These are phyloP conservation scores for Ciconia nigra DNA, from an alignment of 2,797 vertebrate species.

Conservation along the genomic window DNA sequence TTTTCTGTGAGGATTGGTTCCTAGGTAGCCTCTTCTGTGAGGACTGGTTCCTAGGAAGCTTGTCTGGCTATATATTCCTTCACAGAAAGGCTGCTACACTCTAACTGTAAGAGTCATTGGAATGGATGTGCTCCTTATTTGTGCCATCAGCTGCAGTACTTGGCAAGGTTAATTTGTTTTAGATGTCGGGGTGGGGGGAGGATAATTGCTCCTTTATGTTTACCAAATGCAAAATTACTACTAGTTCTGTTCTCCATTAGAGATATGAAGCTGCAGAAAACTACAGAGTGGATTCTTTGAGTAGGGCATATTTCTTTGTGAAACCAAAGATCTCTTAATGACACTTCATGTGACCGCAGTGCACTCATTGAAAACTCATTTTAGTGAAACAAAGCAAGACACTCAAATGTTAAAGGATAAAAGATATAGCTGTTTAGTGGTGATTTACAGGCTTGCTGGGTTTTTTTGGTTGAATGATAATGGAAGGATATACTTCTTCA, in stretches of 20 bases:
- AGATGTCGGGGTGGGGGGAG: background rate
- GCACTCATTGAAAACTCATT: background rate
- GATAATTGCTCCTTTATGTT: background rate
- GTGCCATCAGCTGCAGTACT: background rate
- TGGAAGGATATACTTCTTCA: background rate
- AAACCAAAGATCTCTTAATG: background rate
- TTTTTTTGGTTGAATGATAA: background rate
- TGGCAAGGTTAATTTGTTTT: background rate
- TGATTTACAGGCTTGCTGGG: background rate
- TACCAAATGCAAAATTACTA: background rate
- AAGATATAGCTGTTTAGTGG: background rate
- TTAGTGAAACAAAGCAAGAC: background rate
- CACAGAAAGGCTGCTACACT: background rate
- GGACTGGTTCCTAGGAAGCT: background rate
- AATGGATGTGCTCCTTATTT: background rate
- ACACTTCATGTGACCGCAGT: background rate
- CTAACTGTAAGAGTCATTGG: background rate
- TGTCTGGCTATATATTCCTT: background rate
- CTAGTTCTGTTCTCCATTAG: background rate
- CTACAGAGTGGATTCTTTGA: background rate
- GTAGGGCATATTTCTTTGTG: background rate
- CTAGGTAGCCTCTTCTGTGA: background rate
- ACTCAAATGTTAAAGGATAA: background rate
- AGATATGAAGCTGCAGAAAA: background rate
- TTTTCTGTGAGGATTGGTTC: background rate